Base-by-base conservation (phyloP, 2,113 vertebrate species). In the Theristicus caerulescens region DNA sequence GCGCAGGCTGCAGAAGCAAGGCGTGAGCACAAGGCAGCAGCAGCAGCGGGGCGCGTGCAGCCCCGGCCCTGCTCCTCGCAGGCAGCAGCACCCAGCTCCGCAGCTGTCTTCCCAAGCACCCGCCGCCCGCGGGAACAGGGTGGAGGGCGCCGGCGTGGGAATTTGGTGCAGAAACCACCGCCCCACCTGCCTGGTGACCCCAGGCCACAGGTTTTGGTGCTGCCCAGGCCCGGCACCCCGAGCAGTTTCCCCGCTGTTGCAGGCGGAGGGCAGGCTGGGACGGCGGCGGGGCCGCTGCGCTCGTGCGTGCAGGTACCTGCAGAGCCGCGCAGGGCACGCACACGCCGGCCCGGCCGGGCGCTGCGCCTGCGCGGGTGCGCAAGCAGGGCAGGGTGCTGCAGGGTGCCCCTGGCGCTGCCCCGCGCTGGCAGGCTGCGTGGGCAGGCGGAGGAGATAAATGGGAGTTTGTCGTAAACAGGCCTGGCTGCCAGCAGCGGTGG, bases 381-480 rank as follows among this genome's bases (percentile, higher is more conserved):
- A 38, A 21, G 76, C 58, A 3, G 88, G 93, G 47, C 85, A 76
- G 74, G 86, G 85, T 78, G 94, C 90, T 69, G 81, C 61, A 14
- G 78, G 72, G 79, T 94, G 90, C 96, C 88, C 73, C 59, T 5
- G 59, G 95, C 72, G 1, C 72, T 91, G 93, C 94, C 94, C 90
- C 11, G 42, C 4, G 38, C 91, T 92, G 96, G 94, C 88, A 94
- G 93, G 44, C 73, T 86, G 93, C 58, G 88, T 94, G 91, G 94
- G 92, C 94, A 82, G 89, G 76, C 91, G 6, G 86, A 66, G 81
- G 47, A 95, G 94, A 80, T 64, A 90, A 91, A 96, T 82, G 92
- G 74, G 93, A 96, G 94, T 78, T 80, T 82, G 88, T 80, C 24
- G 79, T 97, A 94, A 93, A 94, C 95, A 95, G 93, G 62, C 61